Evolutionary conservation across 2,797 vertebrate genomes (phyloP).

Genomic region (Pelodytes ibericus): DNA sequence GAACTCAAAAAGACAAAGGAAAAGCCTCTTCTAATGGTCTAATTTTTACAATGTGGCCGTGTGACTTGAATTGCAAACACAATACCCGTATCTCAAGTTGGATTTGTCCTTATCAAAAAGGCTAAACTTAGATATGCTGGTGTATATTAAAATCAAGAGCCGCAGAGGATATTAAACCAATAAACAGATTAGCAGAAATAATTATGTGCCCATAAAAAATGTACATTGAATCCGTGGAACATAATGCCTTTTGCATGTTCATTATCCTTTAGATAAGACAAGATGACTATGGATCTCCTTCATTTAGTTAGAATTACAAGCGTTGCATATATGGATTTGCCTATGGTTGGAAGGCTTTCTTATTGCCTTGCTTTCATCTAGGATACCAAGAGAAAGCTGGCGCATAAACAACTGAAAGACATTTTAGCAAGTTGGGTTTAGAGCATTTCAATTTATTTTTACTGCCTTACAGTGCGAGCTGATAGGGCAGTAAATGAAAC

Average conservation of each 20-base stretch:
- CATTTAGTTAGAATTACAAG: constrained; percentile 41
- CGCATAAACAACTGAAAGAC: constrained; percentile 38
- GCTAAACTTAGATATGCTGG: neutral
- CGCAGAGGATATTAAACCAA: constrained; percentile 24
- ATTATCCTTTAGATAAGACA: constrained; percentile 38
- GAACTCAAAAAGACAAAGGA: constrained; percentile 3
- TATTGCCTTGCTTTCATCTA: constrained; percentile 40
- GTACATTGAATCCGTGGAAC: constrained; percentile 1
- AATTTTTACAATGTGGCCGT: constrained; percentile 12
- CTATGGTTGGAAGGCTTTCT: constrained; percentile 37
- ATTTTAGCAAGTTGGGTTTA: constrained; percentile 35
- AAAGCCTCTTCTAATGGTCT: constrained; percentile 17
- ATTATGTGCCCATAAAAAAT: constrained; percentile 10
- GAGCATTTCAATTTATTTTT: constrained; percentile 45
- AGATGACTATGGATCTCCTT: constrained; percentile 14
- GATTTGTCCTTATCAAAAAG: neutral
- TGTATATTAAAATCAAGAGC: neutral
- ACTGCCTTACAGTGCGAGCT: constrained; percentile 28
- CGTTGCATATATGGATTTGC: constrained; percentile 19
- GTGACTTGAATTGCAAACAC: constrained; percentile 9
- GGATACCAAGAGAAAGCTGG: constrained; percentile 18
- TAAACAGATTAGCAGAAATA: constrained; percentile 38
- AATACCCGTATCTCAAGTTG: constrained; percentile 5
- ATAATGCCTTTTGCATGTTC: constrained; percentile 23
- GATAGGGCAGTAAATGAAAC: constrained; percentile 48